phyloP scores from a whole-genome alignment of 2,888 invertebrate species.

The Cosmia trapezina region DNA sequence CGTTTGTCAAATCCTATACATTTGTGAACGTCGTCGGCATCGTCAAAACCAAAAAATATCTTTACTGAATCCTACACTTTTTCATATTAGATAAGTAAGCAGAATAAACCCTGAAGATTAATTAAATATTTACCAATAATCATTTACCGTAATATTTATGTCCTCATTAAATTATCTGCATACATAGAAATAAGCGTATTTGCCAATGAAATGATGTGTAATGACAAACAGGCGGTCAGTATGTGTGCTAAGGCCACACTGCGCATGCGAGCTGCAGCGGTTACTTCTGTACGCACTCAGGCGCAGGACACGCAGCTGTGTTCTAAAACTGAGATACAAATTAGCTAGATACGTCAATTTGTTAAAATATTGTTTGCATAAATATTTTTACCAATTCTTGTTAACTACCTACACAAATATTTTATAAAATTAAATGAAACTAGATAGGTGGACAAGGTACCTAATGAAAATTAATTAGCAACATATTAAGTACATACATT shows the following conservation, averaged over 20 bases:
- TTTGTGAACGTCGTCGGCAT: too few species aligned
- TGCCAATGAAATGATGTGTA: conserved; percentile 44
- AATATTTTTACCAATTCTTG: neutral
- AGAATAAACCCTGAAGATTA: neutral
- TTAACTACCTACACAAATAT: neutral
- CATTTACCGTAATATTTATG: conserved; percentile 7
- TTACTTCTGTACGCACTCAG: conserved; percentile 39
- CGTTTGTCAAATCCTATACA: too few species aligned
- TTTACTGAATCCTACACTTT: neutral
- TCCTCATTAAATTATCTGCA: conserved; percentile 1
- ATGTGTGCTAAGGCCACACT: conserved; percentile 63
- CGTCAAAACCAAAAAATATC: too few species aligned
- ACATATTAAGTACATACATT: neutral
- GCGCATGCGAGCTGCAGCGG: conserved; percentile 20
- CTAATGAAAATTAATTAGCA: conserved; percentile 1
- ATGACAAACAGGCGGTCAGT: conserved; percentile 54
- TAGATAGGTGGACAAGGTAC: neutral
- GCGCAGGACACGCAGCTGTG: conserved; percentile 51
- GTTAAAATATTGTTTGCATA: neutral
- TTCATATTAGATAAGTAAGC: neutral
- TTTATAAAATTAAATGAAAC: neutral
- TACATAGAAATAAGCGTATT: conserved; percentile 32
- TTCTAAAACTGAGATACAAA: conserved; percentile 29
- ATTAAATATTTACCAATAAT: neutral
- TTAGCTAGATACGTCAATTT: conserved; percentile 35